Percentiles rank a stretch among this genome's conserved stretches.
phyloP scores from a whole-genome alignment of 2,113 vertebrate species.

The Gobiocypris rarus region DNA sequence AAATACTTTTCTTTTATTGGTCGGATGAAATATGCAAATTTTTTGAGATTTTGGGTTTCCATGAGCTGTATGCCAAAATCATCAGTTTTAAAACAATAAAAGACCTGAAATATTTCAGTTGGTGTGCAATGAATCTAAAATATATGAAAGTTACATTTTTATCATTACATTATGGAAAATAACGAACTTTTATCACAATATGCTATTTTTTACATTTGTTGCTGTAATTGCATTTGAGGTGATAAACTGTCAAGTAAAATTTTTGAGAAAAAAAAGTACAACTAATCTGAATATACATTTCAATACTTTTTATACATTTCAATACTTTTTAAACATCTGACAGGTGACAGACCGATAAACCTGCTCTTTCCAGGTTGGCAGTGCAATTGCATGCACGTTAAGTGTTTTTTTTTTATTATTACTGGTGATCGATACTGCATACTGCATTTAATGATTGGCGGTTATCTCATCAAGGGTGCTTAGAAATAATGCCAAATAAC shows the following conservation, averaged over 20 bases:
- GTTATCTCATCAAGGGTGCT: slow-evolving; percentile 18
- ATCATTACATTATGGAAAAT: too few species aligned
- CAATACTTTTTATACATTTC: not conserved
- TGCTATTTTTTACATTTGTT: too few species aligned
- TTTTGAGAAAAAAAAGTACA: not conserved
- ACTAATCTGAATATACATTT: not conserved
- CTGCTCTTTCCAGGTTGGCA: not conserved
- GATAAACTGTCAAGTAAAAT: not conserved
- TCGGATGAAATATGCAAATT: too few species aligned
- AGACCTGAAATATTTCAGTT: too few species aligned
- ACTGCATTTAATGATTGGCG: slow-evolving; percentile 13
- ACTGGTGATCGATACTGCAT: slow-evolving; percentile 1
- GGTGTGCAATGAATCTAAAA: too few species aligned
- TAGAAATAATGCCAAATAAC: slow-evolving; percentile 13
- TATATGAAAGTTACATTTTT: too few species aligned
- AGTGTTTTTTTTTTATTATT: not conserved
- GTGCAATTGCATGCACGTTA: not conserved
- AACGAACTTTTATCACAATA: too few species aligned
- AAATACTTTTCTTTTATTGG: too few species aligned
- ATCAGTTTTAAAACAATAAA: too few species aligned
- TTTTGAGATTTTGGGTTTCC: too few species aligned
- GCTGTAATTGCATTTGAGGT: too few species aligned
- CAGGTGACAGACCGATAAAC: not conserved
- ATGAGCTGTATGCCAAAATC: too few species aligned
- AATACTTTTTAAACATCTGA: not conserved